A percentile compares a stretch with the other conserved stretches of the same genome.
phyloP scores from a whole-genome alignment of 2,888 invertebrate species.

The Allophyes oxyacanthae region DNA sequence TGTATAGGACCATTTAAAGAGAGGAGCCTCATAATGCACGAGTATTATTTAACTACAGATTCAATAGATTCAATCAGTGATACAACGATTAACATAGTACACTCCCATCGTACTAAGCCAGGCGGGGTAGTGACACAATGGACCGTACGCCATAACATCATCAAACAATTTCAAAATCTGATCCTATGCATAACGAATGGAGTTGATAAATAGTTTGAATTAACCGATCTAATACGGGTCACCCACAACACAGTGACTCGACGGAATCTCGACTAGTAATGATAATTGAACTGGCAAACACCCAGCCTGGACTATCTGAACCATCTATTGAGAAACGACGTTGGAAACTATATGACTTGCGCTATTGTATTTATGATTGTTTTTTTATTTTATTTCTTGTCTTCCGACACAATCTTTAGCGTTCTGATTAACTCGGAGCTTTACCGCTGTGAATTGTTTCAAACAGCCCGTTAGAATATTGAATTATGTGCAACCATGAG shows the following conservation, averaged over 20 bases:
- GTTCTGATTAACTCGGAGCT: conserved; percentile 87
- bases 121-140: conserved; percentile 74
- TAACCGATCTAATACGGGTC: conserved; percentile 90
- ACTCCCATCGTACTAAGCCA: conserved; percentile 87
- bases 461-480: conserved; percentile 73
- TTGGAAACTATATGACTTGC: conserved; percentile 87
- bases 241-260: conserved; percentile 86
- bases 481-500: conserved; percentile 62
- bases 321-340: conserved; percentile 82
- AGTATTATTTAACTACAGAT: conserved; percentile 68
- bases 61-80: conserved; percentile 82
- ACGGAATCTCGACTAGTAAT: conserved; percentile 82
- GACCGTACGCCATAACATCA: conserved; percentile 84
- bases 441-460: conserved; percentile 87
- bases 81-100: conserved; percentile 84
- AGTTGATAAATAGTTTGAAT: conserved; percentile 89
- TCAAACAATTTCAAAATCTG: conserved; percentile 88
- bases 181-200: conserved; percentile 88
- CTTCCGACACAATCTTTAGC: conserved; percentile 88
- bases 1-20: conserved; percentile 50
- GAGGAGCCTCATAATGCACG: conserved; percentile 52
- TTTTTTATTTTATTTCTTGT: conserved; percentile 84
- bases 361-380: conserved; percentile 85
- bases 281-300: conserved; percentile 90
- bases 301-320: conserved; percentile 84